Evolutionary conservation across 2,888 invertebrate genomes (phyloP).

Genomic region (Anaspis maculata): DNA sequence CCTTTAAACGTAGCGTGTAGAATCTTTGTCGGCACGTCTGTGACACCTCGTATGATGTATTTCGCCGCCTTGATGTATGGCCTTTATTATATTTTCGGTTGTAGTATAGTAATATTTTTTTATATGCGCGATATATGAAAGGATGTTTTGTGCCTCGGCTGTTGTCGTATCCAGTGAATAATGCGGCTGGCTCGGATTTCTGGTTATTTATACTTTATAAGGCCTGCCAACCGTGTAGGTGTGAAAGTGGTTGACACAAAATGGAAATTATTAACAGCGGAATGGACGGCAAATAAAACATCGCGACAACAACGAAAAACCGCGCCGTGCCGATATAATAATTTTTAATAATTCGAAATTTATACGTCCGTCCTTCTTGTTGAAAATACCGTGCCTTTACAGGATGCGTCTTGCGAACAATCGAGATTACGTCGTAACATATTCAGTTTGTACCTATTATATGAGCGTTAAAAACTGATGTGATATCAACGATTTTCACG

Average conservation of each 20-base stretch:
- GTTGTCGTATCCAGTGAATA: slow-evolving; percentile 25
- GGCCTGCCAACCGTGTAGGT: slow-evolving; percentile 24
- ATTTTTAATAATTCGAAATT: slow-evolving; percentile 16
- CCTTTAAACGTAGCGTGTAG: slow-evolving; percentile 16
- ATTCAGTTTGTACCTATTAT: too few species aligned
- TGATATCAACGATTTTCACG: too few species aligned
- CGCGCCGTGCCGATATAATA: slow-evolving; percentile 10
- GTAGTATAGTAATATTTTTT: slow-evolving; percentile 20
- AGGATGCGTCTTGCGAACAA: too few species aligned
- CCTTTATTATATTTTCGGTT: slow-evolving; percentile 21
- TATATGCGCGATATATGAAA: slow-evolving; percentile 17
- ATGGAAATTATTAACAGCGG: slow-evolving; percentile 20
- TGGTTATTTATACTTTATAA: slow-evolving; percentile 26
- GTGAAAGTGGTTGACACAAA: slow-evolving; percentile 24
- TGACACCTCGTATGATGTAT: slow-evolving; percentile 23
- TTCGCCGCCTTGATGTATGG: slow-evolving; percentile 20
- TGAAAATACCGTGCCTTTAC: too few species aligned
- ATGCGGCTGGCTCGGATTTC: slow-evolving; percentile 25
- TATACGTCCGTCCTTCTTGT: slow-evolving; percentile 3
- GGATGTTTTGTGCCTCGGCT: slow-evolving; percentile 24
- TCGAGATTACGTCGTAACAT: too few species aligned
- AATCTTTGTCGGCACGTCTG: slow-evolving; percentile 19
- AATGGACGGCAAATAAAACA: slow-evolving; percentile 17
- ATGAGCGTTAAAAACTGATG: too few species aligned
- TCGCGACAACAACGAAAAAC: too few species aligned